Evolutionary conservation across 2,113 vertebrate genomes (phyloP), one percentile per base, ranked within the genome.

Genomic region (Takifugu flavidus): DNA sequence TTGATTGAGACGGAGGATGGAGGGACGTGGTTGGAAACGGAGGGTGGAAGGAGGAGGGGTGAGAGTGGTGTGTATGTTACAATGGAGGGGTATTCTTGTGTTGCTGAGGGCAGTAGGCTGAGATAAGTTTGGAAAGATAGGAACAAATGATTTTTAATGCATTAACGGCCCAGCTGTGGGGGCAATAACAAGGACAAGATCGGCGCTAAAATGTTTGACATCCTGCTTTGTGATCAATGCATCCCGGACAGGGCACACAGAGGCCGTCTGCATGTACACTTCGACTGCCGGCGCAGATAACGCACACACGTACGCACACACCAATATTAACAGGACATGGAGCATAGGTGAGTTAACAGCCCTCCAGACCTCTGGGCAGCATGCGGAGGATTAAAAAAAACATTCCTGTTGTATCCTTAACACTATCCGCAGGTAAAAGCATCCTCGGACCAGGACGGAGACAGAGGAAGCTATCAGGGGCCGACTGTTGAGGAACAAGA

Each of bases 151-250:
- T 92, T 90, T 91, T 87, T 91, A 90, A 90, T 92, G 90, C 91
- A 89, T 92, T 90, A 92, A 91, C 88, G 86, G 84, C 87, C 86
- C 58, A 75, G 73, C 76, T 69, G 77, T 83, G 75, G 75, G 82
- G 84, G 89, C 89, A 89, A 91, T 91, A 91, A 90, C 90, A 88
- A 86, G 88, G 77, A 82, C 80, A 63, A 78, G 82, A 90, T 84
- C 87, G 8, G 72, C 83, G 67, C 63, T 92, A 89, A 91, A 92
- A 91, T 92, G 89, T 92, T 92, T 92, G 89, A 91, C 91, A 92
- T 92, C 91, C 91, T 91, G 88, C 81, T 56, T 69, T 26, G 75
- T 82, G 83, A 92, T 91, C 91, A 89, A 92, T 91, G 88, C 78
- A 78, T 68, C 78, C 88, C 69, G 71, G 85, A 82, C 86, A 82